These are phyloP conservation scores for Taenaris catops DNA, from an alignment of 2,888 invertebrate genomes.

Conservation along the genomic window DNA sequence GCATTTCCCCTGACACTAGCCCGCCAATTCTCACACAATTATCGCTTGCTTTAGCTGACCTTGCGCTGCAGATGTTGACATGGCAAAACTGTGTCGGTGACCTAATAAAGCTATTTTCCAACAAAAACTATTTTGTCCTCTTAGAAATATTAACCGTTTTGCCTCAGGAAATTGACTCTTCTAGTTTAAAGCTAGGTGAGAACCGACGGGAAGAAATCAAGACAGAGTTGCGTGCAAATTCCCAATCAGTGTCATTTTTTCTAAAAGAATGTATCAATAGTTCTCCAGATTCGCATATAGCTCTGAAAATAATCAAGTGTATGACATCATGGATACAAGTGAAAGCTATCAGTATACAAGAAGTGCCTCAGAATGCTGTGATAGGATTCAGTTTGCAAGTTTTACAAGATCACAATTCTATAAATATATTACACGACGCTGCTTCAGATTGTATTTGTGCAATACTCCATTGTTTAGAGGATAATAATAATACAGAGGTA, in stretches of 20 bases:
- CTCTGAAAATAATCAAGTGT: slow-evolving; percentile 89
- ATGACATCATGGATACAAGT: slow-evolving; percentile 96
- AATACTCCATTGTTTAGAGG: slow-evolving; percentile 90
- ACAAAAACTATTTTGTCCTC: slow-evolving; percentile 88
- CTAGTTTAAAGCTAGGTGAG: slow-evolving; percentile 90
- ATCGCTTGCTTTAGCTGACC: slow-evolving; percentile 94
- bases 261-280: slow-evolving; percentile 87
- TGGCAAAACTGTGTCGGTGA: slow-evolving; percentile 95
- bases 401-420: slow-evolving; percentile 80
- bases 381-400: slow-evolving; percentile 87
- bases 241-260: slow-evolving; percentile 88
- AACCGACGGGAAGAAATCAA: slow-evolving; percentile 93
- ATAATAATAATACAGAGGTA: slow-evolving; percentile 85
- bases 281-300: slow-evolving; percentile 83
- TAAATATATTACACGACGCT: slow-evolving; percentile 88
- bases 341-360: slow-evolving; percentile 87
- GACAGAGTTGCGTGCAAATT: slow-evolving; percentile 87
- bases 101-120: slow-evolving; percentile 88
- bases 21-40: slow-evolving; percentile 94
- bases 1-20: slow-evolving; percentile 89
- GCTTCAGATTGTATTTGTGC: slow-evolving; percentile 95
- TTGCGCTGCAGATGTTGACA: slow-evolving; percentile 94
- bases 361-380: slow-evolving; percentile 86
- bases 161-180: slow-evolving; percentile 96
- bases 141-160: slow-evolving; percentile 95